Percentiles rank a stretch among this genome's conserved stretches.
phyloP scores from a whole-genome alignment of 1,140 invertebrate genomes.

The Drosophila biarmipes region DNA sequence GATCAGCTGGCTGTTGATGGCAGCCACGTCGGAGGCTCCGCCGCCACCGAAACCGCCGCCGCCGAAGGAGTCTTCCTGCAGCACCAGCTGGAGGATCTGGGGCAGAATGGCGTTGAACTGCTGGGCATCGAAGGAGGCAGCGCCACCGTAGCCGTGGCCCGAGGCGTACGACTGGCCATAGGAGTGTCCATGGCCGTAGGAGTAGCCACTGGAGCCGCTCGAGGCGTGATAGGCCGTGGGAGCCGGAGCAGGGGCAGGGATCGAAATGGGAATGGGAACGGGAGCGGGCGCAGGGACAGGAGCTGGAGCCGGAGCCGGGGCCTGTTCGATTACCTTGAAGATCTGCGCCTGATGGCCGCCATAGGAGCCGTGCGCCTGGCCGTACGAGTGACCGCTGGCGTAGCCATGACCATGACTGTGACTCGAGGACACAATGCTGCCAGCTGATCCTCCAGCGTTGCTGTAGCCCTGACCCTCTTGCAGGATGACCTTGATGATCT shows the following conservation, averaged over 20 bases:
- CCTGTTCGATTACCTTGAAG: conserved; percentile 71
- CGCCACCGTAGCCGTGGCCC: conserved; percentile 58
- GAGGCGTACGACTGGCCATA: conserved; percentile 64
- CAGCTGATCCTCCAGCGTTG: conserved; percentile 36
- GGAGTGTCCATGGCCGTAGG: conserved; percentile 41
- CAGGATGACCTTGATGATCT: conserved; percentile 73
- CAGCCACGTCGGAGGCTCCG: conserved; percentile 50
- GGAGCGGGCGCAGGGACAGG: too few relatives aligned
- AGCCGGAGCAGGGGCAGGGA: conserved; percentile 18
- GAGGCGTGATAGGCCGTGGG: conserved; percentile 52
- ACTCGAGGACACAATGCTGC: conserved; percentile 16
- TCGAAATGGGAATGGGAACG: conserved; percentile 34
- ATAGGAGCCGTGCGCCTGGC: conserved; percentile 25
- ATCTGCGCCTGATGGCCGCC: conserved; percentile 55
- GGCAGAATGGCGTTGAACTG: conserved; percentile 70
- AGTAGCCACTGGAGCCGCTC: conserved; percentile 32
- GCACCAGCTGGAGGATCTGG: conserved; percentile 72
- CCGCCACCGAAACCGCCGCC: conserved; percentile 35
- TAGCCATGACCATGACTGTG: conserved; percentile 38
- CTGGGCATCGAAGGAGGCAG: conserved; percentile 32
- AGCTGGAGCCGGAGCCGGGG: conserved; percentile 22
- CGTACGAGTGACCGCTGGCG: conserved; percentile 20
- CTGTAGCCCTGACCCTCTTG: conserved; percentile 63
- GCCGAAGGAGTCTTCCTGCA: conserved; percentile 66
- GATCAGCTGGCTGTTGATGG: conserved; percentile 69